Evolutionary conservation across 1,140 invertebrate species (phyloP).

Genomic region (Drosophila kikkawai): DNA sequence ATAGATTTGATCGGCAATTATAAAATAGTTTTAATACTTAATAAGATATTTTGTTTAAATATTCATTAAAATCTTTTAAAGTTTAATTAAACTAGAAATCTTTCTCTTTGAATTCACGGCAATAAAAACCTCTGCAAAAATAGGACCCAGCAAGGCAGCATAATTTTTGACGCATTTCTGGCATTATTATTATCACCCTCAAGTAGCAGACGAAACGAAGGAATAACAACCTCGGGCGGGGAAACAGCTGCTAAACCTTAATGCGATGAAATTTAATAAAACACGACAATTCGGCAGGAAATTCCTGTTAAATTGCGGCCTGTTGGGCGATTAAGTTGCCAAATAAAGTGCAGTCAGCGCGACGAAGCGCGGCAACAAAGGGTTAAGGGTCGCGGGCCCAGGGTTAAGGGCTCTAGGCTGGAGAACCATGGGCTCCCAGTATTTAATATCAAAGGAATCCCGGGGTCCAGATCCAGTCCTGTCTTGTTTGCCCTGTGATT

Average conservation of each 20-base stretch:
- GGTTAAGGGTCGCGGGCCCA: constrained; percentile 42
- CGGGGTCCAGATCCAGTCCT: background rate
- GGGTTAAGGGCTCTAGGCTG: constrained; percentile 18
- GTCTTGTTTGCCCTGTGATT: constrained; percentile 74
- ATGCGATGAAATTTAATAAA: constrained; percentile 79
- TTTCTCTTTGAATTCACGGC: background rate
- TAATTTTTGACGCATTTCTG: constrained; percentile 63
- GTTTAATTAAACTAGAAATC: background rate
- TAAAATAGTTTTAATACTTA: background rate
- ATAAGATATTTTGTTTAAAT: background rate
- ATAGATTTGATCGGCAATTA: background rate
- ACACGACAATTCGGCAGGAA: constrained; percentile 51
- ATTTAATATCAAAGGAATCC: constrained; percentile 81
- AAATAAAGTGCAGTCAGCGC: constrained; percentile 75
- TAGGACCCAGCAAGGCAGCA: constrained; percentile 29
- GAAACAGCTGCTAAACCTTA: constrained; percentile 52
- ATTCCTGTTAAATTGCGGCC: constrained; percentile 75
- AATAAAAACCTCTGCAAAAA: background rate
- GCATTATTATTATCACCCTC: constrained; percentile 59
- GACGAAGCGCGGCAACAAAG: constrained; percentile 53
- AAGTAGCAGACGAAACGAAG: constrained; percentile 7
- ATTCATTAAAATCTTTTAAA: background rate
- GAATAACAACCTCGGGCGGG: constrained; percentile 27
- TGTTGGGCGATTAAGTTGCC: constrained; percentile 79
- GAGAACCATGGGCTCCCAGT: constrained; percentile 21